Conservation (phyloP, 2,797 vertebrate genomes). For the Muraenolepis orangiensis region DNA sequence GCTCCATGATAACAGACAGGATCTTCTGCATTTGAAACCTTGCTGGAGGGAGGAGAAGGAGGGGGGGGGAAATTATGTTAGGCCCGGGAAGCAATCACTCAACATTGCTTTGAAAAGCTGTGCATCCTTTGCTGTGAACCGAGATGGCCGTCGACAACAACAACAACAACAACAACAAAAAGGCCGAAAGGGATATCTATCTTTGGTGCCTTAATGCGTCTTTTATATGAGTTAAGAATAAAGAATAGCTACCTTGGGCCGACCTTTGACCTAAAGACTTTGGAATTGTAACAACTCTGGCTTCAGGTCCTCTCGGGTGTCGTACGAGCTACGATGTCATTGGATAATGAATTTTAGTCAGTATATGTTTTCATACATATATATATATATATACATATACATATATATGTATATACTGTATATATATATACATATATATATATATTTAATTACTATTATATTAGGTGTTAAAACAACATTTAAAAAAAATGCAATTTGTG, state of each 20-base stretch:
- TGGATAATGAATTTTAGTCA: slow-evolving; percentile 65
- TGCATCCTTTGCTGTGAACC: not conserved
- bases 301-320: slow-evolving; percentile 68
- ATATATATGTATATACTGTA: not conserved
- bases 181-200: too few species aligned
- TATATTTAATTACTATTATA: not conserved
- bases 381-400: slow-evolving; percentile 16
- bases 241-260: slow-evolving; percentile 61
- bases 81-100: not conserved
- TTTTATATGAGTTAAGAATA: slow-evolving; percentile 28
- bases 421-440: slow-evolving; percentile 25
- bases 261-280: slow-evolving; percentile 53
- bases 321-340: slow-evolving; percentile 71
- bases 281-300: slow-evolving; percentile 63
- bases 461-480: not conserved
- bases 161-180: too few species aligned
- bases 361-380: slow-evolving; percentile 27
- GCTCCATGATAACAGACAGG: not conserved
- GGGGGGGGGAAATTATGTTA: not conserved
- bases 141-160: not conserved
- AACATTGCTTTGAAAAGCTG: not conserved
- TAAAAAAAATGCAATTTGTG: too few species aligned
- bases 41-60: not conserved
- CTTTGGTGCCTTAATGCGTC: not conserved
- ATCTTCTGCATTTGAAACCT: not conserved